Evolutionary conservation across 2,113 vertebrate genomes (phyloP), one percentile per base, ranked within the genome.

Genomic region (Silurus asotus): DNA sequence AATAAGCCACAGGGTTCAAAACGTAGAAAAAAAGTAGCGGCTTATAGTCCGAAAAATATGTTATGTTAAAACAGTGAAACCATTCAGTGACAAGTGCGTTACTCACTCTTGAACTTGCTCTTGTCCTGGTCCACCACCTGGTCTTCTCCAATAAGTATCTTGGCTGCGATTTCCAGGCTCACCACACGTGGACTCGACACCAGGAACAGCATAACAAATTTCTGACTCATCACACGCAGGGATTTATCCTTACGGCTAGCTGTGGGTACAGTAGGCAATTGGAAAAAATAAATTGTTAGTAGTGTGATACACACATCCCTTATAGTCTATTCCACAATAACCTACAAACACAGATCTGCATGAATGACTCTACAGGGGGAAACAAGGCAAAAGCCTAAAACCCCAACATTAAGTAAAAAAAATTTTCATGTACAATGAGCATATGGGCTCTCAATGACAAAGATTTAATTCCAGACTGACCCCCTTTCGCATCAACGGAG

Each of bases 71-170:
- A 37, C 37, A 37, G 37, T 37, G 37, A 37, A 37, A 37, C 37
- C 37, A 37, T 37, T 70, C 11, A 45, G 4, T 62, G 78, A 6
- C 25, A 5, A 83, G 3, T 1, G 14, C 28, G 15, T 45, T n/a
- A 92, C 98, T 97, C 94, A 99, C 98, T 99, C 95, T 99, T 99
- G 92, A 98, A 97, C 92, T 99, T 99, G 96, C 95, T 98, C 95
- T 97, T 98, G 94, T 99, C 96, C 55, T 96, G 93, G 88, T 97
- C 96, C 62, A 96, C 95, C 17, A 94, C 92, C 17, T 97, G 97
- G 91, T 99, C 97, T 90, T 99, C 97, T 65, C 97, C 97, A 75
- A 97, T 99, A 89, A 99, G 93, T 90, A 99, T 98, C 94, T 97
- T 98, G 72, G 98, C 98, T 59, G 98, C 98, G 23, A 97, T 91